Percentiles rank a stretch among this genome's conserved stretches.
phyloP scores from a whole-genome alignment of 2,113 vertebrate species.

The Phalacrocorax pelagicus region DNA sequence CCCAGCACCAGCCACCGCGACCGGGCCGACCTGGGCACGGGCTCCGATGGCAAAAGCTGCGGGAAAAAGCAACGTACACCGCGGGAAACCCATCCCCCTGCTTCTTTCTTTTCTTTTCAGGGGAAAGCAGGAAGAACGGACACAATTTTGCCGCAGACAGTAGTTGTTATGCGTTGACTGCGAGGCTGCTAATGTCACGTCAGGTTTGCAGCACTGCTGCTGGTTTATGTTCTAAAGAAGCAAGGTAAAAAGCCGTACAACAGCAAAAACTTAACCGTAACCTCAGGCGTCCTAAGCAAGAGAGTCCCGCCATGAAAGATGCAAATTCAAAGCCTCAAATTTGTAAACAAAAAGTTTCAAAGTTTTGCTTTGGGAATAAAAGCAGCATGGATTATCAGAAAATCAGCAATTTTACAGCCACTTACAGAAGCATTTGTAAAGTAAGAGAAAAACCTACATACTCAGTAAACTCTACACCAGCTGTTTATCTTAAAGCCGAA shows the following conservation, averaged over 20 bases:
- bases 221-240: not conserved
- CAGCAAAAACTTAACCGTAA: too few relatives aligned
- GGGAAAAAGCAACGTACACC: fast-evolving
- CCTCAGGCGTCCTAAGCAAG: not conserved
- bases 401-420: not conserved
- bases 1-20: not conserved
- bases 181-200: fast-evolving
- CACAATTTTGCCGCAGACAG: not conserved
- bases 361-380: not conserved
- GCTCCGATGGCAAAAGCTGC: too few relatives aligned
- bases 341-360: not conserved
- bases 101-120: too few relatives aligned
- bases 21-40: fast-evolving
- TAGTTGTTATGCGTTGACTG: not conserved
- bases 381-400: not conserved
- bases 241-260: not conserved
- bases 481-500: not conserved
- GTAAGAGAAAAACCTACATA: not conserved
- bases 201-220: not conserved
- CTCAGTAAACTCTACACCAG: not conserved
- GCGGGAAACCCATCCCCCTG: fast-evolving
- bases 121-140: not conserved
- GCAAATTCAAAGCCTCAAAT: not conserved
- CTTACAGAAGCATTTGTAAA: not conserved
- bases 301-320: not conserved